phyloP scores from a whole-genome alignment of 1,140 invertebrate genomes.

The Aphelinus certus region DNA sequence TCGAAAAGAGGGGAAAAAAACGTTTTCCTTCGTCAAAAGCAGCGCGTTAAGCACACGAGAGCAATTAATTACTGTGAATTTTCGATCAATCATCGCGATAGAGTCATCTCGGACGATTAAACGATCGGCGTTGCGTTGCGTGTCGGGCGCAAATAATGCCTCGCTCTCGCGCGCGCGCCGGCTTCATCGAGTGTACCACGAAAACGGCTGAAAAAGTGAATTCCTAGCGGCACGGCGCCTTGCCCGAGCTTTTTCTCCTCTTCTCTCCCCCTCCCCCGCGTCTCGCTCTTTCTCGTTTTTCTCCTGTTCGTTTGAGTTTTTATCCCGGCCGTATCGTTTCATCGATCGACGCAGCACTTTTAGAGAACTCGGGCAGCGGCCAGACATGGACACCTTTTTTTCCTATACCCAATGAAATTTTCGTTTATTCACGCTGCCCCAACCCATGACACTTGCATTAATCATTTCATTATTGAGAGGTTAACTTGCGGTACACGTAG shows the following conservation, averaged over 20 bases:
- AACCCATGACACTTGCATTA: too few species aligned
- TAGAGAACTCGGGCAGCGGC: neutral
- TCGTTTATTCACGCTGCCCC: neutral
- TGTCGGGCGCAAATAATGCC: constrained; percentile 36
- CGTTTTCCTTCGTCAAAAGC: neutral
- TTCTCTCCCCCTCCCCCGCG: neutral
- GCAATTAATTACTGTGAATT: constrained; percentile 33
- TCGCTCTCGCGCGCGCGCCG: neutral
- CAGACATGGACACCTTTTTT: constrained; percentile 23
- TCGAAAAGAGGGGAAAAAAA: neutral
- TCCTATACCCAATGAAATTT: neutral
- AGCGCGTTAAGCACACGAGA: constrained; percentile 9
- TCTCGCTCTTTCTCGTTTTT: constrained; percentile 33
- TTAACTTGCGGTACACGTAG: too few species aligned
- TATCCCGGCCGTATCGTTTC: constrained; percentile 5
- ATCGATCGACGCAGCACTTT: constrained; percentile 31
- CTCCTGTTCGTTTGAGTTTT: neutral
- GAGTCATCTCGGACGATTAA: constrained; percentile 40
- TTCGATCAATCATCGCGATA: constrained; percentile 39
- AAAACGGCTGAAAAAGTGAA: constrained; percentile 34
- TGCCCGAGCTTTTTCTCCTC: constrained; percentile 17
- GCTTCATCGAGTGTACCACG: neutral
- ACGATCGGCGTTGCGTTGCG: constrained; percentile 27
- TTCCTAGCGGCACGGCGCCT: constrained; percentile 19
- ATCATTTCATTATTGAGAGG: too few species aligned